Base-by-base conservation (phyloP, 2,888 invertebrate species). In the Caenorhabditis sp. region DNA sequence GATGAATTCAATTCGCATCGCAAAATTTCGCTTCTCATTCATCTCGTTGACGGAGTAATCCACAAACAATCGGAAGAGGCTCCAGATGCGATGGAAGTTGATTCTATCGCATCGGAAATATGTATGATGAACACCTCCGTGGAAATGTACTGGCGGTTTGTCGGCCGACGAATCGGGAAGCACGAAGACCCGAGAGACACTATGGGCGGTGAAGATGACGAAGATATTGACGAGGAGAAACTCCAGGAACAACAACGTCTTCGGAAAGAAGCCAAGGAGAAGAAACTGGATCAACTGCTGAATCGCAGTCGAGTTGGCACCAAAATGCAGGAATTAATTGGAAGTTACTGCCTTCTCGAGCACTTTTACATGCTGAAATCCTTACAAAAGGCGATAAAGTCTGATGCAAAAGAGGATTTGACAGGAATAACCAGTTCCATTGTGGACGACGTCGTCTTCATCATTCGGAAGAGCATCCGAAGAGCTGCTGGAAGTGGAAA, bases 371-470 rank as follows among this genome's bases (percentile, higher is more conserved):
- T 98, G 92, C 94, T 95, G 83, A 96, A 97, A 90, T 96, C 95
- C 87, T 94, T 97, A 0, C 92, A 93, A 50, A 98, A 97, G 90
- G 98, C 96, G 1, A 92, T 95, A 56, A 92, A 92, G 68, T 92
- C 95, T 92, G 95, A 95, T 86, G 90, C 93, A 93, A 86, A 90
- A 93, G 77, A 94, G 61, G 89, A 90, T 30, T 89, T 89, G 7
- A 24, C 46, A n/a, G 86, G 90, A 26, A 85, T 90, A 32, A 93
- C 93, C 0, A 95, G 86, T 2, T 96, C 95, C 83, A 93, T 99
- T 92, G 94, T 98, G 0, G 99, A 99, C 90, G 98, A 99, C 90
- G 94, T 96, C 0, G 98, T 98, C 91, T 99, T 95, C 90, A 95
- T 99, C 82, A 93, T 97, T 2, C 93, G 95, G 86, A 98, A 98